phyloP scores from a whole-genome alignment of 2,113 vertebrate species.

The Hemiprocne comata region DNA sequence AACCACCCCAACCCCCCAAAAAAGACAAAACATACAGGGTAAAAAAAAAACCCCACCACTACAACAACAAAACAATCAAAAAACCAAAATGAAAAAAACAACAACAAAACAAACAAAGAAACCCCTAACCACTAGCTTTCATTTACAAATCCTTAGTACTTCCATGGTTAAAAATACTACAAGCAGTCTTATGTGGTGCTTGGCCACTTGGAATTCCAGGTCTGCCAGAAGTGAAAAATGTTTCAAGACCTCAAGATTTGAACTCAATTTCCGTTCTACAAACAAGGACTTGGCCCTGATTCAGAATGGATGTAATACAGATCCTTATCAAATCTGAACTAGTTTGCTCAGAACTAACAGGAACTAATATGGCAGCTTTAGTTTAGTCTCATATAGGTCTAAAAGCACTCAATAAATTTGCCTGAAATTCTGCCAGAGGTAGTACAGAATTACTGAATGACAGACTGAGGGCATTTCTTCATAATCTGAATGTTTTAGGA shows the following conservation, averaged over 20 bases:
- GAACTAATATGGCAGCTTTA: constrained; percentile 13
- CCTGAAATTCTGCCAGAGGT: constrained; percentile 16
- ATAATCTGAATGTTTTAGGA: neutral
- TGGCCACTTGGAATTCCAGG: neutral
- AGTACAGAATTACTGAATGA: neutral
- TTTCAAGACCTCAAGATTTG: neutral
- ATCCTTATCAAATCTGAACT: neutral
- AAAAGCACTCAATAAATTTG: constrained; percentile 8
- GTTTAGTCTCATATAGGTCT: neutral
- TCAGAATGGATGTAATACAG: neutral
- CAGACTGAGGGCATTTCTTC: neutral
- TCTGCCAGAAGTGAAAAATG: neutral
- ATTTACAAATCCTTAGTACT: neutral
- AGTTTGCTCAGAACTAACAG: neutral
- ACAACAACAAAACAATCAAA: neutral
- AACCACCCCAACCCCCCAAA: neutral
- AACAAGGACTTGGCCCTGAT: neutral
- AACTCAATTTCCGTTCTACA: neutral
- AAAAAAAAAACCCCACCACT: neutral
- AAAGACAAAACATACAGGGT: neutral
- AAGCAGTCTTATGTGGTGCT: neutral
- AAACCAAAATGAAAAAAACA: accelerated
- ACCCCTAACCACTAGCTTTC: neutral
- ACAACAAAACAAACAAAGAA: no score
- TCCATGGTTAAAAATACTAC: neutral